These are phyloP conservation scores for Glyphotaelius pellucidus DNA, from an alignment of 2,888 invertebrate genomes.

Conservation along the genomic window DNA sequence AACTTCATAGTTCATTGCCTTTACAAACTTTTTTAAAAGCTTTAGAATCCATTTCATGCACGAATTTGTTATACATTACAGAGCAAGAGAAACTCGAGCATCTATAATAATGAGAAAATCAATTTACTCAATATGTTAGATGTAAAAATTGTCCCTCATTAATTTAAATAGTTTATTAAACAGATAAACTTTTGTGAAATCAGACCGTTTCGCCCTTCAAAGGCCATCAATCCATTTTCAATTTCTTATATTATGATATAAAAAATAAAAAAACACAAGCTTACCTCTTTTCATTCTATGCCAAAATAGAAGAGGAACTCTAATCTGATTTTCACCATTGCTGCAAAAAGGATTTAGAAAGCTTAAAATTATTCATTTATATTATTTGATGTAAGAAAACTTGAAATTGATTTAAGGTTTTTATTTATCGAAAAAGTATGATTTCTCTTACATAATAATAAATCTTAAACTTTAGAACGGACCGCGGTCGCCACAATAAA, in stretches of 20 bases:
- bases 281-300: background rate
- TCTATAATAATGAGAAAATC: no score
- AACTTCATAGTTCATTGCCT: background rate
- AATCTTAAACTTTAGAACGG: background rate
- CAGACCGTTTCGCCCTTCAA: background rate
- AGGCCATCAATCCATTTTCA: background rate
- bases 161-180: background rate
- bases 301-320: background rate
- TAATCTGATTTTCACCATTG: no score
- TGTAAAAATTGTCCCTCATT: background rate
- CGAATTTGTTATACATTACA: background rate
- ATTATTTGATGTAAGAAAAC: no score
- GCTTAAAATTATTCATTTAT: no score
- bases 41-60: background rate
- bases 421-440: no score
- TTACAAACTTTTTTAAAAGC: background rate
- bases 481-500: background rate
- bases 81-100: background rate
- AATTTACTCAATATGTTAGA: no score
- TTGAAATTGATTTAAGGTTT: no score
- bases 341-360: no score
- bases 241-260: background rate
- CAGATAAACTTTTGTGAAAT: background rate
- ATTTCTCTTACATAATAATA: no score
- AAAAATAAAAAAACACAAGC: background rate